These are phyloP conservation scores for Phyllostomus discolor DNA, from an alignment of 2,113 vertebrate species.

Conservation along the genomic window DNA sequence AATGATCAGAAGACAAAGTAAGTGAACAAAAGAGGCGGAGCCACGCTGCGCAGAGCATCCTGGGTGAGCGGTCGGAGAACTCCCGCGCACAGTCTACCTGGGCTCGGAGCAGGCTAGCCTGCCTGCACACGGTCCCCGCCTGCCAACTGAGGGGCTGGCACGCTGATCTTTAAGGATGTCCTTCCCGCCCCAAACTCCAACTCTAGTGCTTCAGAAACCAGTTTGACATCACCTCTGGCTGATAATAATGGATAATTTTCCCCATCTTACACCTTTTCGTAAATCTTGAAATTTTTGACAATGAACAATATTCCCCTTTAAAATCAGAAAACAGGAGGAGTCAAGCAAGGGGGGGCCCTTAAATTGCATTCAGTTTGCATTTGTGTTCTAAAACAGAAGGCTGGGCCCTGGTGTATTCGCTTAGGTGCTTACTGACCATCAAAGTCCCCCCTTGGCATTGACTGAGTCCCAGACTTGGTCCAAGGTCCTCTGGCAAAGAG, in stretches of 20 bases:
- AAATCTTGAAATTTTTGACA: not conserved
- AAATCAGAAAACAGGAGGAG: not conserved
- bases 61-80: not conserved
- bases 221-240: not conserved
- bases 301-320: not conserved
- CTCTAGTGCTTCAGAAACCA: not conserved
- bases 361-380: not conserved
- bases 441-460: not conserved
- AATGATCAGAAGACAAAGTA: not conserved
- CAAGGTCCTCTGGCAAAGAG: not conserved
- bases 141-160: not conserved
- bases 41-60: accelerated
- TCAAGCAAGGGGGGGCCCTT: not conserved
- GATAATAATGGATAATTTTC: not conserved
- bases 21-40: not conserved
- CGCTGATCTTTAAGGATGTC: not conserved
- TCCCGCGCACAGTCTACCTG: not conserved
- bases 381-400: not conserved
- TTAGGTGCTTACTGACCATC: not conserved
- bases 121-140: not conserved
- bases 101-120: not conserved
- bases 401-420: not conserved
- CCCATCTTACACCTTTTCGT: not conserved
- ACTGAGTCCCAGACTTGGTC: not conserved
- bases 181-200: not conserved